Percentiles rank a stretch among this genome's conserved stretches.
Evolutionary conservation across 2,888 invertebrate genomes (phyloP).

Genomic region (Heliconius ethilla): DNA sequence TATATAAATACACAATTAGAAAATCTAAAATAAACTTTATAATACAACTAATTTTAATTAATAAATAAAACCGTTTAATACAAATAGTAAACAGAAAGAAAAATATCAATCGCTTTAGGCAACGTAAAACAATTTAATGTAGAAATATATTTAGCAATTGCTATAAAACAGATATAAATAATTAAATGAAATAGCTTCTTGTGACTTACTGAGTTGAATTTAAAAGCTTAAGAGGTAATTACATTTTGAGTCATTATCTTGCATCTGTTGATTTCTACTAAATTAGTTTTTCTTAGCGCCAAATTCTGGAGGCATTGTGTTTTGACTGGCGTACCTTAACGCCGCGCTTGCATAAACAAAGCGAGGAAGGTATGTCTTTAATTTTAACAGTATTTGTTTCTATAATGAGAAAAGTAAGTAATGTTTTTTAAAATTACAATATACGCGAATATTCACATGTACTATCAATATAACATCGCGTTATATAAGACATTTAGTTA

Average conservation of each 20-base stretch:
- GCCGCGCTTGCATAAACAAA: too few species aligned
- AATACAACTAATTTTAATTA: too few species aligned
- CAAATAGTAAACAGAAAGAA: background rate
- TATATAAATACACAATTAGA: too few species aligned
- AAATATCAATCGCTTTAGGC: background rate
- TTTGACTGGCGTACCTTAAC: too few species aligned
- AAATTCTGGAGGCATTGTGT: too few species aligned
- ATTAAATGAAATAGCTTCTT: constrained; percentile 51
- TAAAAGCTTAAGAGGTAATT: constrained; percentile 67
- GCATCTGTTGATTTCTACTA: constrained; percentile 65
- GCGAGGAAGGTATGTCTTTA: background rate
- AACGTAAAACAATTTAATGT: constrained; percentile 12
- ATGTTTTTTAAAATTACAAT: background rate
- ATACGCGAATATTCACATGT: too few species aligned
- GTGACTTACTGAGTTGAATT: constrained; percentile 61
- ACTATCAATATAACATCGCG: too few species aligned
- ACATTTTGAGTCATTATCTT: constrained; percentile 64
- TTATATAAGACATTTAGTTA: too few species aligned
- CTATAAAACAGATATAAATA: constrained; percentile 39
- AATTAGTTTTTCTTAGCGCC: background rate
- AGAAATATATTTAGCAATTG: constrained; percentile 12
- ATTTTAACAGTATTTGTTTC: background rate
- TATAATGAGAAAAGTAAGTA: background rate
- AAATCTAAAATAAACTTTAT: too few species aligned
- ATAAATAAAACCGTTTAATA: background rate